Base-by-base conservation (phyloP, 2,113 vertebrate species). In the Eira barbara region DNA sequence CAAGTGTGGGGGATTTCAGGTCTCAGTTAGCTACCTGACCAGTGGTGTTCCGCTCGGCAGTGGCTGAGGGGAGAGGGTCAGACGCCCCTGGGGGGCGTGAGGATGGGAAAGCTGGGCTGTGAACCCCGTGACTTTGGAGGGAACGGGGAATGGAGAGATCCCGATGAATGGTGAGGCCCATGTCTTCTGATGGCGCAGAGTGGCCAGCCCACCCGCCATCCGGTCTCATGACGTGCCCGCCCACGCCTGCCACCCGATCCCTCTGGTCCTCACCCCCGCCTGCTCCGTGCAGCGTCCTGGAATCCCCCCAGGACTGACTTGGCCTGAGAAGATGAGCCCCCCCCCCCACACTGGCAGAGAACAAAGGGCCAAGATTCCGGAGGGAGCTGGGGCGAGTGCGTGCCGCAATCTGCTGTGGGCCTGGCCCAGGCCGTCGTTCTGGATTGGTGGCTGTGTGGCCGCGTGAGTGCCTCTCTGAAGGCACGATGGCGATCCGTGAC, bases 201-300 rank as follows among this genome's bases (percentile, higher is more conserved):
- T 0, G 21, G 47, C 78, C 63, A 36, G 63, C 63, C 42, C 2
- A 2, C 34, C 4, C 0, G 11, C 36, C 29, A 13, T 49, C 49
- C 7, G 23, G 13, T 21, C 42, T 8, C 10, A 3, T 71, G 65
- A 27, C 76, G 47, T 74, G 39, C 15, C 17, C 3, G 34, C 27
- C 21, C 5, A n/a, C 29, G 9, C 15, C 49, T 63, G 61, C 69
- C 67, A 27, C 69, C 63, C 67, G 45, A 15, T 12, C n/a, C 67
- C 63, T 59, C 1, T 11, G 63, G 45, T 73, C n/a, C 71, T 23
- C 3, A 31, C 29, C 10, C 25, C 14, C 3, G 14, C 15, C 34
- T 0, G 1, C 4, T 23, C 4, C 0, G 18, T 31, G n/a, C 25
- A 14, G 13, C 0, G 0, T 34, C 57, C 63, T 69, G 29, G 61